Evolutionary conservation across 2,888 invertebrate genomes (phyloP).

Genomic region (Subacronicta megacephala): DNA sequence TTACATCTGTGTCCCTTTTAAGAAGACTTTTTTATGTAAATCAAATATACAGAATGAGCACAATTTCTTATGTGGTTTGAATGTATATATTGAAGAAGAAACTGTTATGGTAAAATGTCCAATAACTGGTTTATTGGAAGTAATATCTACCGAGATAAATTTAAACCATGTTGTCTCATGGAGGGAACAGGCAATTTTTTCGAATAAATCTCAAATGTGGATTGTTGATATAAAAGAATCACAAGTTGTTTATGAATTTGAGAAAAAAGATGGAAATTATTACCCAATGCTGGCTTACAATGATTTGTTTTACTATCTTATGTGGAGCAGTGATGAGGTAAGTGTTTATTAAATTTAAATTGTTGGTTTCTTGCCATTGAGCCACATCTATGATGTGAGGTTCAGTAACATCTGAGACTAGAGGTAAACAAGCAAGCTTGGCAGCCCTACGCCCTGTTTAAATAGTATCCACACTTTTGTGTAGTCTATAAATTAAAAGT

Average conservation of each 20-base stretch:
- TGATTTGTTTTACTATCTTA: conserved; percentile 75
- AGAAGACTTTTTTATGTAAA: conserved; percentile 55
- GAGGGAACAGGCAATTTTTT: conserved; percentile 69
- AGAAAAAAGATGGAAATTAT: conserved; percentile 61
- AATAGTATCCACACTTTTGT: too few relatives aligned
- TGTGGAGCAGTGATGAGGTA: conserved; percentile 73
- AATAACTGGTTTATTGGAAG: conserved; percentile 69
- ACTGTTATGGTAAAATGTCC: conserved; percentile 69
- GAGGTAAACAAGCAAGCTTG: too few relatives aligned
- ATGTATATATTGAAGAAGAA: conserved; percentile 62
- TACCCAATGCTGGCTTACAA: conserved; percentile 70
- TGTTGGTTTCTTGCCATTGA: too few relatives aligned
- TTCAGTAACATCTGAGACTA: too few relatives aligned
- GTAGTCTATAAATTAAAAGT: too few relatives aligned
- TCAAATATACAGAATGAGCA: conserved; percentile 32
- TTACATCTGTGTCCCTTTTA: conserved; percentile 64
- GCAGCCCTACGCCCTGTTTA: too few relatives aligned
- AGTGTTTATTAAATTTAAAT: conserved; percentile 24
- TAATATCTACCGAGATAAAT: conserved; percentile 51
- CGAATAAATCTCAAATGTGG: conserved; percentile 73
- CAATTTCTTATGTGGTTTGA: conserved; percentile 62
- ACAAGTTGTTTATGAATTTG: conserved; percentile 68
- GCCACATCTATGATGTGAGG: neutral
- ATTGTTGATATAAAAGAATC: conserved; percentile 69
- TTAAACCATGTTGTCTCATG: conserved; percentile 68